Conservation (phyloP, 2,113 vertebrate genomes). For the Terrapene triunguis region DNA sequence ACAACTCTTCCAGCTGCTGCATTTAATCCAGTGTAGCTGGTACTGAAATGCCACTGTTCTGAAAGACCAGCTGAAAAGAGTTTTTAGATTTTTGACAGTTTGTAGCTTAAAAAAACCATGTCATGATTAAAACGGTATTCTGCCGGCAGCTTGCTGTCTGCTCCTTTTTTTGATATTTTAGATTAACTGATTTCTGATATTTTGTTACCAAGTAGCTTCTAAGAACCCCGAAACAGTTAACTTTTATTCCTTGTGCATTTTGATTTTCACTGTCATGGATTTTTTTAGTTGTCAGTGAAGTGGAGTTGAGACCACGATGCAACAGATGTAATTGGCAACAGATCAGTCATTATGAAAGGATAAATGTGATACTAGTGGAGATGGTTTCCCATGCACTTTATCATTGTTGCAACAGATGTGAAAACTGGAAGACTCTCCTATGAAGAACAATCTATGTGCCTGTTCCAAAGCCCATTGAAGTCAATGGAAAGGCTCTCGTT, state of each 20-base stretch:
- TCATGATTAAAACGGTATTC: neutral
- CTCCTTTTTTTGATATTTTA: neutral
- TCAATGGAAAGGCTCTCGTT: slow-evolving; percentile 49
- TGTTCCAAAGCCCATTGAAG: neutral
- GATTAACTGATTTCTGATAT: neutral
- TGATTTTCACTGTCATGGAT: neutral
- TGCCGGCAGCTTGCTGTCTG: neutral
- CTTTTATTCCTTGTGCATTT: neutral
- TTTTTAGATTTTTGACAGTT: fast-evolving
- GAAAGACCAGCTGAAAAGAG: neutral
- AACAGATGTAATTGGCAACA: neutral
- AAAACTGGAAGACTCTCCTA: slow-evolving; percentile 47
- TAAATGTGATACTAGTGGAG: neutral
- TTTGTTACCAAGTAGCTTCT: fast-evolving
- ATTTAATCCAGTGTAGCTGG: neutral
- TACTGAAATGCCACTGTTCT: neutral
- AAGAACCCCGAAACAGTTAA: neutral
- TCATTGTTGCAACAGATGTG: neutral
- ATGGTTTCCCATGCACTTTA: neutral
- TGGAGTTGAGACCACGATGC: slow-evolving; percentile 3
- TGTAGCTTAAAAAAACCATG: neutral
- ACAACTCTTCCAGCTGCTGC: neutral
- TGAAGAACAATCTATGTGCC: slow-evolving; percentile 8
- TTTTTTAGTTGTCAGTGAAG: slow-evolving; percentile 3
- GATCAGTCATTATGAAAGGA: neutral